Evolutionary conservation across 2,888 invertebrate species (phyloP).

Genomic region (Rotaria macrura): DNA sequence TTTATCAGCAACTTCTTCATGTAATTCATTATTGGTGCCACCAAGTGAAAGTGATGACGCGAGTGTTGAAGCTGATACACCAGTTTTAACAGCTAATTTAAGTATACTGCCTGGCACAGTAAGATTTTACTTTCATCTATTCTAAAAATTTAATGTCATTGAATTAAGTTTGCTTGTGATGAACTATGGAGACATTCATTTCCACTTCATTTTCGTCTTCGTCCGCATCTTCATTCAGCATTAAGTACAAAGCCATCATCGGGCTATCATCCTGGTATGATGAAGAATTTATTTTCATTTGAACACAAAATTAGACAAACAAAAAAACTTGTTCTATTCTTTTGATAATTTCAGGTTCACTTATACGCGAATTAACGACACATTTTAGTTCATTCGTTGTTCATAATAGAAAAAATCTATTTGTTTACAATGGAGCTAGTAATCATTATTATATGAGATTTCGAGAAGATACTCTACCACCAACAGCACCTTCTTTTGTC

Average conservation of each 20-base stretch:
- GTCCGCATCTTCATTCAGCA: background rate
- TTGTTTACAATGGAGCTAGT: background rate
- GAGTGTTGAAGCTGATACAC: background rate
- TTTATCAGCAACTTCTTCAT: conserved; percentile 59
- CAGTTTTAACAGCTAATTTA: background rate
- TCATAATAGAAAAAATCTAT: conserved; percentile 17
- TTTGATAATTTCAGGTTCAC: background rate
- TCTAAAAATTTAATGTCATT: background rate
- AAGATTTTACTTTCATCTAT: background rate
- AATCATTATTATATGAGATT: conserved; percentile 9
- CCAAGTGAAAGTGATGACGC: conserved; percentile 55
- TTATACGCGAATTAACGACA: background rate
- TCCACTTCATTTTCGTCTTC: background rate
- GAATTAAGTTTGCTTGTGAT: background rate
- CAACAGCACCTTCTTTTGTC: background rate
- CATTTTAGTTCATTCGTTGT: background rate
- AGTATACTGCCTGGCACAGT: background rate
- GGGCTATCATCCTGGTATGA: background rate
- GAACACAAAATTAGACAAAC: too few species aligned
- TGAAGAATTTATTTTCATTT: background rate
- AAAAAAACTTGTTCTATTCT: too few species aligned
- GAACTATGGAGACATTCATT: conserved; percentile 4
- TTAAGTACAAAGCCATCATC: background rate
- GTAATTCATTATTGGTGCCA: conserved; percentile 60
- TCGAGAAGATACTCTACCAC: background rate